Evolutionary conservation across 2,797 vertebrate species (phyloP), one percentile per base, ranked within the genome.

Genomic region (Typhlichthys subterraneus): DNA sequence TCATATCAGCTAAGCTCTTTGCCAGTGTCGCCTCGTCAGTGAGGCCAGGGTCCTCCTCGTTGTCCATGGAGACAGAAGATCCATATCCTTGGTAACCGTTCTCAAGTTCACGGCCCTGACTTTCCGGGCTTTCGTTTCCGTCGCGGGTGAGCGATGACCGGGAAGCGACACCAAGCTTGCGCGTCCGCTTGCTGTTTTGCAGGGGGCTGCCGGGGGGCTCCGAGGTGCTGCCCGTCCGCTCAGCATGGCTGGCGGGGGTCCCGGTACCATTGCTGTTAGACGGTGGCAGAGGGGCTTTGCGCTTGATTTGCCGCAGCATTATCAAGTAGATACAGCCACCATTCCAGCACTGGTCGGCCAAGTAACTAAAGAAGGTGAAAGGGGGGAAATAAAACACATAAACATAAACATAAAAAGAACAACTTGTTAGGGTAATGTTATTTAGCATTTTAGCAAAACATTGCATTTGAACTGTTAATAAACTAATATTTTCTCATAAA

Each of bases 291-390:
- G 96, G 95, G 65, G 96, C 95, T 82, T 96, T 97, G 80, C 94
- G 93, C 84, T 98, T 98, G 79, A 99, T 95, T 79, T 96, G 93
- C 61, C 97, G 95, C 79, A 99, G 93, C 93, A 98, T 95, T 92
- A 98, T 97, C 92, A 99, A 85, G 93, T 96, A 96, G 92, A 98
- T 92, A 2, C 92, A 95, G 83, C 96, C 97, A 76, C 95, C 95
- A 91, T 95, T 94, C 97, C 97, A 99, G 93, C 97, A 98, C 94
- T 98, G 97, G 75, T 98, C 94, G 29, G 96, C 95, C 89, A 99
- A 89, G 88, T 98, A 98, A 90, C 97, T 99, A 89, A 42, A 73
- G 68, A 73, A 46, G 67, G 31, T 13, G 42, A 45, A 52, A 51
- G 0, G 11, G 69, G 8, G 11, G 42, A 3, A 31, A 29, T 1